Base-by-base conservation (phyloP, 2,113 vertebrate genomes). In the Columba livia region DNA sequence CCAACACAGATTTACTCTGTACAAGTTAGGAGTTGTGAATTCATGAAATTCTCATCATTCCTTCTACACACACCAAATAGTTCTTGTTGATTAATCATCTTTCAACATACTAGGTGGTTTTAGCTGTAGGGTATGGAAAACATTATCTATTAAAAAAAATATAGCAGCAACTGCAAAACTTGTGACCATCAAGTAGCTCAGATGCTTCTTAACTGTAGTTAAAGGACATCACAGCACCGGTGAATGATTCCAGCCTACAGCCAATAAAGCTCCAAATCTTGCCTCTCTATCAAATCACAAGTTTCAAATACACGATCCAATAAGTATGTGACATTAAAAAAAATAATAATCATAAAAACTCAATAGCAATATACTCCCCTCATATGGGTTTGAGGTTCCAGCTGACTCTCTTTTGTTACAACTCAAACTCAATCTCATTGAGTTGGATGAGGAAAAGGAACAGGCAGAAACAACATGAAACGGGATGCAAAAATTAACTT, bases 311-410 rank as follows among this genome's bases (percentile, higher is more conserved):
- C 24, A 32, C 6, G 9, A 58, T 29, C 16, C 36, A 66, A 1
- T 12, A 80, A 58, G 28, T 7, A 62, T 14, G 11, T n/a, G 51
- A 50, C 10, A 28, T 15, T 4, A 38, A 17, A 16, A 16, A 42
- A 40, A 64, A 51, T 28, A 65, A 12, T 18, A 44, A 44, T 18
- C 16, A 44, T 17, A 23, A 11, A 24, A 17, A 32, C 29, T 5
- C 9, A 44, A 36, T 13, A 78, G 10, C 10, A 61, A 48, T 21
- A 54, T 21, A 67, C 7, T 66, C 20, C 10, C 84, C 3, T 5
- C 7, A 38, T 0, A 0, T 9, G 7, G 5, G 7, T 56, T 44
- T 80, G 29, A 61, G 10, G 38, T 31, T 83, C 24, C 29, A 88
- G 36, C 24, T 75, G 32, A 56, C 12, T 26, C 20, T 9, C 21